Conservation (phyloP, 2,888 invertebrate genomes). For the Mylabris sibirica region DNA sequence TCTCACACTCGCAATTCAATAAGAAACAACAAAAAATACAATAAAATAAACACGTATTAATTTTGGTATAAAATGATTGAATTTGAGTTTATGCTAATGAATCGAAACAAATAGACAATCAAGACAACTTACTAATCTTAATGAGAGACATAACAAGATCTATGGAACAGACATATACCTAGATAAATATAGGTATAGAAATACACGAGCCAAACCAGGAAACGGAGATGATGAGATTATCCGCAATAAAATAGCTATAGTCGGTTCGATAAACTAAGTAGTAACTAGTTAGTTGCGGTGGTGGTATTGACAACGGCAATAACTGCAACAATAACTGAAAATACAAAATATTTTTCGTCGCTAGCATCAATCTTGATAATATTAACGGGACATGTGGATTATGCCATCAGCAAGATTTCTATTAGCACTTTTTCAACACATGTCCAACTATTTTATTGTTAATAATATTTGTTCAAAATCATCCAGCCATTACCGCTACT, state of each 20-base stretch:
- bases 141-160: constrained; percentile 9
- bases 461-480: constrained; percentile 11
- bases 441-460: constrained; percentile 17
- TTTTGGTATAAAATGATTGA: constrained; percentile 2
- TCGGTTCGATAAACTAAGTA: constrained; percentile 32
- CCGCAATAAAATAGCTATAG: constrained; percentile 38
- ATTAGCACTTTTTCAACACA: constrained; percentile 45
- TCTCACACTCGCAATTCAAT: constrained; percentile 1
- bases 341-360: constrained; percentile 22
- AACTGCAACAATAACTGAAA: constrained; percentile 15
- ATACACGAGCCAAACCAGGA: constrained; percentile 25
- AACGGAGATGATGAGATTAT: constrained; percentile 38
- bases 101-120: background rate
- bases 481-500: constrained; percentile 8
- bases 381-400: constrained; percentile 35
- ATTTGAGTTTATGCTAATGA: constrained; percentile 4
- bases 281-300: constrained; percentile 24
- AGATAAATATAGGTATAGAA: background rate
- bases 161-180: background rate
- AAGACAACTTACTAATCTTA: constrained; percentile 1
- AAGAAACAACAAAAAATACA: background rate
- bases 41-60: background rate
- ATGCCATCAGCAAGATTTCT: constrained; percentile 42
- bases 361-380: constrained; percentile 25
- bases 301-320: constrained; percentile 18